These are phyloP conservation scores for Elgaria multicarinata DNA, from an alignment of 2,113 vertebrate species.

Conservation along the genomic window DNA sequence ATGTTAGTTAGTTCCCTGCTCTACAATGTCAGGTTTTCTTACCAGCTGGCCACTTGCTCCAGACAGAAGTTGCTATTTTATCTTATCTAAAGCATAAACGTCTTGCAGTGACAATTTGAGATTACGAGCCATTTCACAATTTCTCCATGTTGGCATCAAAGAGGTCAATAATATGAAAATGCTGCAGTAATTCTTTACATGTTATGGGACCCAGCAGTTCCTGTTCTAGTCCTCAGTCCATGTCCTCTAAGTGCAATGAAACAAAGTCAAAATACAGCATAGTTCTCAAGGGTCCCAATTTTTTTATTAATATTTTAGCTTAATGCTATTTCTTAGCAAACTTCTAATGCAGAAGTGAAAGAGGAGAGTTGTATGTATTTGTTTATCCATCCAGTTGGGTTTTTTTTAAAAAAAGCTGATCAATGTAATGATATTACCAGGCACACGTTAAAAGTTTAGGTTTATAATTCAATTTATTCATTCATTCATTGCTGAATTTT, in stretches of 20 bases:
- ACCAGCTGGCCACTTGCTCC: slow-evolving; percentile 77
- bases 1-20: slow-evolving; percentile 73
- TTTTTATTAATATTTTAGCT: slow-evolving; percentile 21
- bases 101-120: background rate
- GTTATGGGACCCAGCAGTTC: background rate
- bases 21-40: slow-evolving; percentile 65
- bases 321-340: slow-evolving; percentile 49
- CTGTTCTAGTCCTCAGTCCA: background rate
- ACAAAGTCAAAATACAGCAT: background rate
- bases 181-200: background rate
- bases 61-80: slow-evolving; percentile 48
- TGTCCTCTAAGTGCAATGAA: background rate
- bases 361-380: slow-evolving; percentile 40
- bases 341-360: slow-evolving; percentile 31
- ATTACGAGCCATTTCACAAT: background rate
- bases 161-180: background rate
- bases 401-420: slow-evolving; percentile 23
- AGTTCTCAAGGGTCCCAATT: background rate
- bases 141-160: background rate
- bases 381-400: slow-evolving; percentile 29
- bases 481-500: background rate
- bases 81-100: too few species aligned
- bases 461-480: slow-evolving; percentile 9
- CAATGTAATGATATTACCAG: slow-evolving; percentile 33
- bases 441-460: slow-evolving; percentile 13